Evolutionary conservation across 2,797 vertebrate species (phyloP).

Genomic region (Oreochromis grahami): DNA sequence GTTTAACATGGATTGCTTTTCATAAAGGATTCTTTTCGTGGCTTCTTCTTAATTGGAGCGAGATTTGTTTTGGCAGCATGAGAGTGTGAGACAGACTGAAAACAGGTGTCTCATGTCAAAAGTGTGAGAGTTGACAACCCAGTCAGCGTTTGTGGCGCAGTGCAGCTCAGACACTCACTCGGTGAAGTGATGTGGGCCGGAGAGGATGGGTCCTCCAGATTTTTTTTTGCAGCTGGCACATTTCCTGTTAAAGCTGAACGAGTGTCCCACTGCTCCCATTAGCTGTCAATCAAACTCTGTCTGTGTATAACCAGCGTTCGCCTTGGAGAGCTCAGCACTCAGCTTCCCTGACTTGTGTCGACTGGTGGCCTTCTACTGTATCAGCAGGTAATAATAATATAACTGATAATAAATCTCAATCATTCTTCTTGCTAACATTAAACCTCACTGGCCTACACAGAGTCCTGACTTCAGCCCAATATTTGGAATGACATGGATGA

Average conservation of each 20-base stretch:
- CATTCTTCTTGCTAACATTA: neutral
- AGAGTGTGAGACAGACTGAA: neutral
- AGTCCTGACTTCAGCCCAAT: neutral
- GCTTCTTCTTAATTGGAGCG: neutral
- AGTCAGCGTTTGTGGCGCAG: neutral
- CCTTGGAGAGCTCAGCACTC: slow-evolving; percentile 82
- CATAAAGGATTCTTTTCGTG: neutral
- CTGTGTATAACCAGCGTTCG: slow-evolving; percentile 72
- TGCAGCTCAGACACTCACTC: neutral
- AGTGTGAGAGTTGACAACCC: neutral
- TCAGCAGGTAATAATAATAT: slow-evolving; percentile 72
- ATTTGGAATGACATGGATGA: neutral
- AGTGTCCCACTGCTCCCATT: neutral
- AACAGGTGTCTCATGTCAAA: neutral
- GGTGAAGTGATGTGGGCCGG: neutral
- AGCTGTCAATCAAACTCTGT: slow-evolving; percentile 30
- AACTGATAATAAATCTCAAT: neutral
- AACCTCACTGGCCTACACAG: neutral
- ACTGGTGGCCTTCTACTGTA: slow-evolving; percentile 87
- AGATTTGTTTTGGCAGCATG: neutral
- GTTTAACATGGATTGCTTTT: neutral
- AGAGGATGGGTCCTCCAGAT: neutral
- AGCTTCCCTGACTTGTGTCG: slow-evolving; percentile 85
- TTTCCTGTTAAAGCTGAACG: neutral
- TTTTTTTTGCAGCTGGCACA: neutral